Base-by-base conservation (phyloP, 1,140 invertebrate genomes). In the Xylocopa sonorina region DNA sequence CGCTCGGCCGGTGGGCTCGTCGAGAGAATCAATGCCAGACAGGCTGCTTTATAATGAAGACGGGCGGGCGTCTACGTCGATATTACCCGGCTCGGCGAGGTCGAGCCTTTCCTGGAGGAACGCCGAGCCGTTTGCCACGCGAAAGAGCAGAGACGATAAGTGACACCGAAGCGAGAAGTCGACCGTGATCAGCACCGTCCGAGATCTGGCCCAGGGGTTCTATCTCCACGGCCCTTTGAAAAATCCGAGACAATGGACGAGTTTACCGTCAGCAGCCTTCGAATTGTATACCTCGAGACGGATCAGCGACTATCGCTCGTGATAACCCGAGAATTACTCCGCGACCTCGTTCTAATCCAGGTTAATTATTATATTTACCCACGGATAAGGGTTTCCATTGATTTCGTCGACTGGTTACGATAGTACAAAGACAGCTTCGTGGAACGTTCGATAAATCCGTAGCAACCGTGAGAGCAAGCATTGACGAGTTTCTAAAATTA, bases 111-210 rank as follows among this genome's bases (percentile, higher is more conserved):
- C 38, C 73, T 66, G 32, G 16, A 55, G 68, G 24, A 58, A 63
- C 41, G 64, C 46, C 64, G 75, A 32, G 21, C 64, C 48, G 38
- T 48, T 57, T 46, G 62, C 62, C 34, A 41, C 9, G 46, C 27
- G 16, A 60, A 71, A 58, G 75, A 62, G 24, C 34, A 38, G 66
- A 62, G 62, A 78, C 67, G 75, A 71, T 78, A 71, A 78, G 75
- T 48, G 67, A 51, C 43, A 43, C 16, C 14, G 32, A 69, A 48
- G 32, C 41, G 43, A 46, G 41, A 57, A 77, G 66, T 58, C 74
- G 64, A 50, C 64, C 24, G 46, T 50, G 43, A 77, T 69, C 53
- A 46, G 6, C 41, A n/a, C 38, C 18, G 38, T 27, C 57, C 57
- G 14, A 16, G 46, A 43, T 62, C 46, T 51, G 46, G 24, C 58